Conservation (phyloP, 2,888 invertebrate species). For the Drosophila eohydei region DNA sequence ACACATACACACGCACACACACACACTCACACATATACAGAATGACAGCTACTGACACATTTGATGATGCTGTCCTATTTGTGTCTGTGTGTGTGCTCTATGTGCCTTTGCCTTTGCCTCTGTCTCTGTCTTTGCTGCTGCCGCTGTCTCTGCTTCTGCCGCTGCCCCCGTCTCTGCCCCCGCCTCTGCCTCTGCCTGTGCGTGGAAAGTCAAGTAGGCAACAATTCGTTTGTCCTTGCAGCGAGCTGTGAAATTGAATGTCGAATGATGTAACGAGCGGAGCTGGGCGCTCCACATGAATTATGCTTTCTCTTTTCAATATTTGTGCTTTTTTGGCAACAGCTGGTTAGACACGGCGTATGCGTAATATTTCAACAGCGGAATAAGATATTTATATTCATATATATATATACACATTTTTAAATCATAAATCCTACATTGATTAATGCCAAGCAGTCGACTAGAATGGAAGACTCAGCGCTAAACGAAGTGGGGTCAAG, state of each 20-base stretch:
- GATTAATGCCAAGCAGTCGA: slow-evolving; percentile 41
- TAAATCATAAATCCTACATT: slow-evolving; percentile 45
- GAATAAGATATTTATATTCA: neutral
- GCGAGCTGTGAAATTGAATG: slow-evolving; percentile 78
- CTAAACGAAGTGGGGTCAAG: neutral
- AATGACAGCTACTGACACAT: slow-evolving; percentile 44
- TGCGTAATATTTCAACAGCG: slow-evolving; percentile 11
- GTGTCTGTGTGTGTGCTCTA: neutral
- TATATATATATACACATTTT: neutral
- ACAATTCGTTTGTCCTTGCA: slow-evolving; percentile 54
- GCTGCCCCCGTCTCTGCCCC: neutral
- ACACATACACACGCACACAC: slow-evolving; percentile 8
- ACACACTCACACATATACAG: slow-evolving; percentile 1
- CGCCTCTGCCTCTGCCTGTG: neutral
- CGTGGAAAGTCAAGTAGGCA: slow-evolving; percentile 34
- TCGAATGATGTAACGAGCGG: slow-evolving; percentile 46
- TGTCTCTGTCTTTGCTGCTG: neutral
- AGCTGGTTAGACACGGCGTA: slow-evolving; percentile 27
- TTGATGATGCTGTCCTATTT: slow-evolving; percentile 38
- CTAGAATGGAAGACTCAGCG: neutral
- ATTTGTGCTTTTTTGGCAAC: slow-evolving; percentile 5
- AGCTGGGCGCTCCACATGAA: slow-evolving; percentile 12
- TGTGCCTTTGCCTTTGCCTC: neutral
- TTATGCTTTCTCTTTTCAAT: slow-evolving; percentile 15
- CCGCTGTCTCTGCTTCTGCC: neutral